These are phyloP conservation scores for Epicampocera succincta DNA, from an alignment of 2,888 invertebrate species.

Conservation along the genomic window DNA sequence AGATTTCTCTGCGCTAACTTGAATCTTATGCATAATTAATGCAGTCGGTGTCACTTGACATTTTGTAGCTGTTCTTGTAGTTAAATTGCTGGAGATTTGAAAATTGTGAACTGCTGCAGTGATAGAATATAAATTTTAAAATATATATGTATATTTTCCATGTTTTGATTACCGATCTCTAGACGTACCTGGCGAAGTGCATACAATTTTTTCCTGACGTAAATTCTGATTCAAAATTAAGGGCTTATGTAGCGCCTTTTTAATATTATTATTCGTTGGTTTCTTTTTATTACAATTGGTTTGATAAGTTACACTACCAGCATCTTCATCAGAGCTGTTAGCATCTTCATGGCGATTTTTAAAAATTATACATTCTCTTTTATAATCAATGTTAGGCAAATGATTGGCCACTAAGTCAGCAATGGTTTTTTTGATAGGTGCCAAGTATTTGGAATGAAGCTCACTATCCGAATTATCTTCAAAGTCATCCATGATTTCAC, in stretches of 20 bases:
- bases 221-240: not conserved
- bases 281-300: not conserved
- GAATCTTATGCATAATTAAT: conserved; percentile 54
- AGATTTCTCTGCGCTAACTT: conserved; percentile 45
- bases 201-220: not conserved
- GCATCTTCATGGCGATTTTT: conserved; percentile 23
- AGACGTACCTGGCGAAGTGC: conserved; percentile 30
- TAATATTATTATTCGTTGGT: not conserved
- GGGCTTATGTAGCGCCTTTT: not conserved
- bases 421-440: not conserved
- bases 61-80: conserved; percentile 11
- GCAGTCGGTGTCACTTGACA: conserved; percentile 58
- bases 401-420: not conserved
- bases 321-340: conserved; percentile 26
- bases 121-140: not conserved
- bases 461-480: not conserved
- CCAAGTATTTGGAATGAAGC: not conserved
- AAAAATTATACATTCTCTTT: conserved; percentile 34
- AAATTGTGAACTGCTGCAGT: conserved; percentile 15
- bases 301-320: too few species aligned
- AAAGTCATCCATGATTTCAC: conserved; percentile 33
- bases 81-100: conserved; percentile 8
- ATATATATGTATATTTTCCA: too few species aligned
- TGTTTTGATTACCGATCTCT: not conserved
- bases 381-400: not conserved